Percentiles rank a stretch among this genome's conserved stretches.
Evolutionary conservation across 2,797 vertebrate genomes (phyloP).

Genomic region (Chelon labrosus): DNA sequence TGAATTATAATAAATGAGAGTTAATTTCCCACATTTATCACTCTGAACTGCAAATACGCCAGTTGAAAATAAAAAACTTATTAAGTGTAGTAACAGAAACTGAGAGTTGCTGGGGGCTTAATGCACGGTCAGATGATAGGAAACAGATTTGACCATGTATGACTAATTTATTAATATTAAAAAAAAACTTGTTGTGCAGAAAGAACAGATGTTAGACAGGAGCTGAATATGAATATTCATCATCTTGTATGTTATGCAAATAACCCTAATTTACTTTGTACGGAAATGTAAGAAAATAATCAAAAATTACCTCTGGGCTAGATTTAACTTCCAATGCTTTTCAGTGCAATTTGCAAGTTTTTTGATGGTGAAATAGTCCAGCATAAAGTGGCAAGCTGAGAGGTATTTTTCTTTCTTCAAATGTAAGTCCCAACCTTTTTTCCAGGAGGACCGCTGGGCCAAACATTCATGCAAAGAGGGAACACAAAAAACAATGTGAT

Average conservation of each 20-base stretch:
- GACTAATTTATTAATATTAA: slow-evolving; percentile 4
- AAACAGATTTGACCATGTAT: neutral
- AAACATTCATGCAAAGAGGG: slow-evolving; percentile 6
- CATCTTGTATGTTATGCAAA: slow-evolving; percentile 1
- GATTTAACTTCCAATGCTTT: neutral
- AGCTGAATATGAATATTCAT: slow-evolving; percentile 25
- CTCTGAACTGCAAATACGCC: neutral
- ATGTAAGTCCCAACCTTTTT: neutral
- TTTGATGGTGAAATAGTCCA: slow-evolving; percentile 32
- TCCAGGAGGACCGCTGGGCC: no score
- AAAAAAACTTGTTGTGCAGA: slow-evolving; percentile 3
- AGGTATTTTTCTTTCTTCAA: slow-evolving; percentile 4
- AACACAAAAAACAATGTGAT: slow-evolving; percentile 1
- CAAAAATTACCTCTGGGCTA: neutral
- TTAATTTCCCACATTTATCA: neutral
- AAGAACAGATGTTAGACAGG: slow-evolving; percentile 6
- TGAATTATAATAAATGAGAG: no score
- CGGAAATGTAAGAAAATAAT: slow-evolving; percentile 10
- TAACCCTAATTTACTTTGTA: slow-evolving; percentile 10
- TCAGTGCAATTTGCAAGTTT: slow-evolving; percentile 20
- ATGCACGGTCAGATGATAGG: neutral
- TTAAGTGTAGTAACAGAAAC: no score
- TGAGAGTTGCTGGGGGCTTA: no score
- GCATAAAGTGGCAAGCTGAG: slow-evolving; percentile 2
- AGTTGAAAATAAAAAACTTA: no score